Base-by-base conservation (phyloP, 2,797 vertebrate genomes). In the Pelochelys cantorii region DNA sequence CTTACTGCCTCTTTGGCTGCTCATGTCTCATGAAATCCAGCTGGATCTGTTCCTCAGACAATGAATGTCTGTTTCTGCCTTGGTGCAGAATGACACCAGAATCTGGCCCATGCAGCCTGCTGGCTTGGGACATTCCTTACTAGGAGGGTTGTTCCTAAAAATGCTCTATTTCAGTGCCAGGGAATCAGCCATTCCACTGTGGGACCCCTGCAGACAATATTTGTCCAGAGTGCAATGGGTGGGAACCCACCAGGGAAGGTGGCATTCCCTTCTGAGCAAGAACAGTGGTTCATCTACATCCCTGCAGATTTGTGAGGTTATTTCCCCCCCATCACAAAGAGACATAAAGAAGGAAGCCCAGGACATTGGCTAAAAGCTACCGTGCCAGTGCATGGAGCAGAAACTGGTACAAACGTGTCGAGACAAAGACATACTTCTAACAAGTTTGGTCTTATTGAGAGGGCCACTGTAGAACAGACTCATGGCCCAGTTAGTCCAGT, bases 201-300 rank as follows among this genome's bases (percentile, higher is more conserved):
- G 29, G 62, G 62, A 57, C 56, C 62, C 29, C 11, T 48, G 31
- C 13, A 17, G 17, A 13, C 78, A 4, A 53, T 37, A 22, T 55
- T 20, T 29, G n/a, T 2, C 25, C 8, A 2, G 29, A 15, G 2
- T 22, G 3, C 23, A 3, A 13, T 9, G n/a, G 12, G 10, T 22
- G 9, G 18, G 42, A 74, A 37, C 20, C 34, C 68, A 37, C 34
- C 22, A 23, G 34, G 68, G 23, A 15, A 23, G 23, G 79, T 55
- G 14, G 22, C 54, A 10, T n/a, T 75, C 20, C 34, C 68, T 25
- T 5, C 48, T 14, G 0, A 9, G 31, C 52, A 1, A 0, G 31
- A 53, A 55, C 14, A 48, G 0, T 13, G 7, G 68, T 20, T 22
- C 34, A 74, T 22, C 18, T 20, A 22, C n/a, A 12, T 37, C 18